Base-by-base conservation (phyloP, 2,797 vertebrate species). In the Acrocephalus scirpaceus region DNA sequence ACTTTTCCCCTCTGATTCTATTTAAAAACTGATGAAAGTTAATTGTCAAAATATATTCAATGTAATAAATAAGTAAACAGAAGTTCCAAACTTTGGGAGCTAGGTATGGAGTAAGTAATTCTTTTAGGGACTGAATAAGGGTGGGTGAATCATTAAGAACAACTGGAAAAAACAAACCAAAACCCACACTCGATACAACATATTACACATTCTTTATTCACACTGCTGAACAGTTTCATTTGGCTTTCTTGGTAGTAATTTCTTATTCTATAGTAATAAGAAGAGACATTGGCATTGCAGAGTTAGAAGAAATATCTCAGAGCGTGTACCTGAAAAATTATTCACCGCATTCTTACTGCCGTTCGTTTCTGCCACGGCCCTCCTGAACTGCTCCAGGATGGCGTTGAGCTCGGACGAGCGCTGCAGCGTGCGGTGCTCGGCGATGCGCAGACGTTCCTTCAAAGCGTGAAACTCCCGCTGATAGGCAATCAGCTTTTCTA, bases 391-490 rank as follows among this genome's bases (percentile, higher is more conserved):
- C 92, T 99, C 99, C n/a, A 99, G 98, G 48, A 99, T 99, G 72
- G 98, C 97, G 85, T 99, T 99, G 84, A 99, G 98, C 94, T 99
- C 99, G 2, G 99, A 99, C 6, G 99, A 99, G 91, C 99, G 99
- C 93, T 99, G 99, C 90, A 99, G 98, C 21, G 99, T 99, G 96
- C 99, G 97, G 79, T 99, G 99, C 95, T 99, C 99, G 10, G 99
- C 99, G 92, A 99, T 98, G 70, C 98, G 99, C 83, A 99, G 99
- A 30, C 99, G 99, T 78, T 99, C 99, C 98, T 99, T 99, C 97
- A 99, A 90, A 88, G 99, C 99, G 93, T 99, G 99, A 93, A 99
- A 99, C 97, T 99, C 99, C 93, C 99, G 98, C 95, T 99, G 99
- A 96, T 99, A 99, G 1, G 99, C 99, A 95, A 99, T 97, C 97